Evolutionary conservation across 2,888 invertebrate genomes (phyloP).

Genomic region (Spodoptera picta): DNA sequence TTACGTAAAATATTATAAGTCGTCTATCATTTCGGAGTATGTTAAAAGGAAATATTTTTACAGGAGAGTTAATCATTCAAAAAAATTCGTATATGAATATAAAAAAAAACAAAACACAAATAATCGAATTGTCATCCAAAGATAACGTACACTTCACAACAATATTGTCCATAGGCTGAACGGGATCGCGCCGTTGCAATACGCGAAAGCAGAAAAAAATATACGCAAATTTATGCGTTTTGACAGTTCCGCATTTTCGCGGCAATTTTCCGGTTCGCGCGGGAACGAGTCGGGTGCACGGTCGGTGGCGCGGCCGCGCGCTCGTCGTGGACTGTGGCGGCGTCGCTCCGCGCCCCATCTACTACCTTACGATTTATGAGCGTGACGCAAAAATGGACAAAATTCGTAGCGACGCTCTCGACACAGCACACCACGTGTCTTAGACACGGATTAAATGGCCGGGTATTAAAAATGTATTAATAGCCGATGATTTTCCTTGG

Average conservation of each 20-base stretch:
- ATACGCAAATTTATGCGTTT: constrained; percentile 68
- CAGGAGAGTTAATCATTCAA: constrained; percentile 53
- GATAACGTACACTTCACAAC: constrained; percentile 58
- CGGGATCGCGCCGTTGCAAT: constrained; percentile 48
- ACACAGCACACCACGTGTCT: constrained; percentile 67
- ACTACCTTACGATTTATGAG: constrained; percentile 81
- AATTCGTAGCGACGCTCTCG: constrained; percentile 63
- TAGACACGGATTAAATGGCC: constrained; percentile 25
- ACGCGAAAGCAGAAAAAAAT: constrained; percentile 57
- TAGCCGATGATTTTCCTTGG: constrained; percentile 23
- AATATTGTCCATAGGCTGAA: constrained; percentile 51
- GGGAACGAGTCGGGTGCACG: constrained; percentile 69
- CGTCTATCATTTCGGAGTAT: background rate
- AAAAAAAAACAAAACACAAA: constrained; percentile 41
- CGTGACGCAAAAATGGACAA: constrained; percentile 83
- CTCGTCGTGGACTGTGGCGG: constrained; percentile 78
- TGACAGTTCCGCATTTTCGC: constrained; percentile 86
- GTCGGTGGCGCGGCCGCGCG: constrained; percentile 77
- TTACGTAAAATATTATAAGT: no score
- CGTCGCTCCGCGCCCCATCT: constrained; percentile 73
- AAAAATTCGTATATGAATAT: constrained; percentile 17
- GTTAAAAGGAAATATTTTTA: background rate
- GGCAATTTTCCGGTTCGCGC: constrained; percentile 83
- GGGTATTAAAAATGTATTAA: constrained; percentile 20
- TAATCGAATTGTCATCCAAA: constrained; percentile 47